Evolutionary conservation across 2,888 invertebrate genomes (phyloP).

Genomic region (Oxyteleia sp.): DNA sequence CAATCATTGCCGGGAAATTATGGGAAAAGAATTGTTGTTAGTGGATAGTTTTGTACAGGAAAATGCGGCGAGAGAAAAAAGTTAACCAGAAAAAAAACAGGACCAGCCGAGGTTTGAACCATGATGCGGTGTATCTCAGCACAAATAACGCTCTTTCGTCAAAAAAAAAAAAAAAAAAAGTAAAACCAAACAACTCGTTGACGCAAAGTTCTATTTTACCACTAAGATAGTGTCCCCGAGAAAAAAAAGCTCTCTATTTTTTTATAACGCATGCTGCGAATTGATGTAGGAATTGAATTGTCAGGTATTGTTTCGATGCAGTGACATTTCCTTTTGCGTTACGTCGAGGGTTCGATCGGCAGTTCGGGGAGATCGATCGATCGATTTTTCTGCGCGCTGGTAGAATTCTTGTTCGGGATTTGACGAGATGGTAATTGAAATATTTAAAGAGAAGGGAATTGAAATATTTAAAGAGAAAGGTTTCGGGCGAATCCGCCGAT

Average conservation of each 20-base stretch:
- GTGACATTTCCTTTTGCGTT: conserved; percentile 19
- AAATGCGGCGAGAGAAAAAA: too few species aligned
- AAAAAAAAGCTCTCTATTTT: conserved; percentile 70
- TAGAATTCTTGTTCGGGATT: too few species aligned
- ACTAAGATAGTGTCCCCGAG: conserved; percentile 40
- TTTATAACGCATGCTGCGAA: conserved; percentile 58
- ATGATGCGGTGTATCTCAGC: conserved; percentile 24
- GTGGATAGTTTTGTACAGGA: conserved; percentile 38
- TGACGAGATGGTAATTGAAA: too few species aligned
- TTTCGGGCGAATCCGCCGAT: too few species aligned
- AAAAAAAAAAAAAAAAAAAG: too few species aligned
- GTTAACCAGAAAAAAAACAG: too few species aligned
- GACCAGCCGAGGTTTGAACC: too few species aligned
- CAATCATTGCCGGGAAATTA: conserved; percentile 34
- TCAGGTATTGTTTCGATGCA: conserved; percentile 29
- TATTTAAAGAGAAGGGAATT: too few species aligned
- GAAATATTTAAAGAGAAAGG: too few species aligned
- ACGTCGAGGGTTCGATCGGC: conserved; percentile 4
- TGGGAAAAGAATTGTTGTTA: too few species aligned
- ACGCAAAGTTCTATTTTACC: conserved; percentile 66
- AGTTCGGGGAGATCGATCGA: not conserved
- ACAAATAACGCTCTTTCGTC: conserved; percentile 29
- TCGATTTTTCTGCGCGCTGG: not conserved
- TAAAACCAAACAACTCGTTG: conserved; percentile 41
- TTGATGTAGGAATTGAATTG: conserved; percentile 71